Conservation (phyloP, 2,113 vertebrate species). For the Hemiscyllium ocellatum region DNA sequence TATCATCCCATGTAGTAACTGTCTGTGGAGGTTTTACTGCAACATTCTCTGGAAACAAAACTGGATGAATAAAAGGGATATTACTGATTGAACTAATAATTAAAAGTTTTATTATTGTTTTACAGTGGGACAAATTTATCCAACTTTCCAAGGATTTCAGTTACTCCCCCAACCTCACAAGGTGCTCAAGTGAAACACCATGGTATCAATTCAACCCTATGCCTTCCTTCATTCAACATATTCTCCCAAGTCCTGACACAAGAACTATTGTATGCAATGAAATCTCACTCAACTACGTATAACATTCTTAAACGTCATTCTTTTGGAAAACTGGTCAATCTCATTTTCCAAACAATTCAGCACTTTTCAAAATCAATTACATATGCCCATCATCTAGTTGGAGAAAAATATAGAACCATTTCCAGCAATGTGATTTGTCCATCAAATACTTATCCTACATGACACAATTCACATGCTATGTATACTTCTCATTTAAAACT, state of each 20-base stretch:
- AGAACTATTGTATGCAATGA: neutral
- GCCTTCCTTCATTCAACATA: neutral
- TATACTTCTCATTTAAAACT: neutral
- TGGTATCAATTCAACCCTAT: neutral
- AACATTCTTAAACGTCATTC: neutral
- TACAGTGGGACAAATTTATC: neutral
- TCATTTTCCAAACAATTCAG: neutral
- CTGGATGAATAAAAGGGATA: constrained; percentile 43
- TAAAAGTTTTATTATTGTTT: neutral
- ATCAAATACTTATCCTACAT: neutral
- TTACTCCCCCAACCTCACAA: neutral
- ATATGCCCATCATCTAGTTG: neutral
- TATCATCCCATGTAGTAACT: constrained; percentile 49
- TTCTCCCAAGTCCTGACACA: neutral
- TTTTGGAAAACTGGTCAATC: neutral
- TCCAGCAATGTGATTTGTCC: neutral
- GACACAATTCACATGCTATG: neutral
- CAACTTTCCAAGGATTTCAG: neutral
- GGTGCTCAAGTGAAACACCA: neutral
- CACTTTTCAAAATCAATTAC: neutral
- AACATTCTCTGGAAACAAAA: constrained; percentile 59
- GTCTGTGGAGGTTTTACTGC: constrained; percentile 51
- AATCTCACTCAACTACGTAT: neutral
- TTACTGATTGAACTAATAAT: neutral
- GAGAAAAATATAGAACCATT: neutral